Evolutionary conservation across 2,797 vertebrate species (phyloP).

Genomic region (Microctenopoma lineatum): DNA sequence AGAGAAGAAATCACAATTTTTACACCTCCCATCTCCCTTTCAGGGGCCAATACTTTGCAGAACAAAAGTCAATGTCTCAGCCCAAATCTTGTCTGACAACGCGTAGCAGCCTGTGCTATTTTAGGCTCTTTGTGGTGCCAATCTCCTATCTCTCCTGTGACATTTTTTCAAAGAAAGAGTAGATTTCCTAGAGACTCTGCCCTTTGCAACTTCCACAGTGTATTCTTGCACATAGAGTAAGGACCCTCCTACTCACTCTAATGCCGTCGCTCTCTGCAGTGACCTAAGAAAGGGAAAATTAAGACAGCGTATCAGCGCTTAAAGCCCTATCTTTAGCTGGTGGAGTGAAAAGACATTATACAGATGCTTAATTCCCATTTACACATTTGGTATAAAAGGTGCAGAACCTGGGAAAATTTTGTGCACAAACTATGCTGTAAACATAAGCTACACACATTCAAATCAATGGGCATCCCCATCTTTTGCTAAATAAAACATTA

Average conservation of each 20-base stretch:
- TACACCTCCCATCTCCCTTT: slow-evolving; percentile 94
- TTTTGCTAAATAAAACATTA: slow-evolving; percentile 33
- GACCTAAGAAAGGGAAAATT: slow-evolving; percentile 86
- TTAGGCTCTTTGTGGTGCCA: slow-evolving; percentile 99
- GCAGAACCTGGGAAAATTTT: slow-evolving; percentile 75
- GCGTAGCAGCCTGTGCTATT: slow-evolving; percentile 99
- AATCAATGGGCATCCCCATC: slow-evolving; percentile 5
- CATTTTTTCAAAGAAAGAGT: slow-evolving; percentile 99
- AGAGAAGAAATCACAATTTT: slow-evolving; percentile 91
- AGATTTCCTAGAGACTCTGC: slow-evolving; percentile 99
- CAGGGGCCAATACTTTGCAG: slow-evolving; percentile 91
- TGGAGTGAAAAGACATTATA: slow-evolving; percentile 75
- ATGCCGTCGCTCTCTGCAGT: slow-evolving; percentile 84
- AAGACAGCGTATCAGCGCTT: slow-evolving; percentile 90
- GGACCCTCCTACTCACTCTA: slow-evolving; percentile 88
- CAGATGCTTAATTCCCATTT: slow-evolving; percentile 79
- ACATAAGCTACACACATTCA: slow-evolving; percentile 36
- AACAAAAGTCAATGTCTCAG: slow-evolving; percentile 99
- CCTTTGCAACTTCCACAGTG: slow-evolving; percentile 97
- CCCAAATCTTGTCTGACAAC: slow-evolving; percentile 99
- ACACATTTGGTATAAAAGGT: slow-evolving; percentile 72
- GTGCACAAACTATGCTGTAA: slow-evolving; percentile 41
- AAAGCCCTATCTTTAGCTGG: slow-evolving; percentile 79
- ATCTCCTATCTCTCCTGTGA: slow-evolving; percentile 98
- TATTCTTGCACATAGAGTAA: slow-evolving; percentile 90